Percentiles rank a stretch among this genome's conserved stretches.
Conservation (phyloP, 1,140 invertebrate genomes). For the Aphelenchoides avenae region DNA sequence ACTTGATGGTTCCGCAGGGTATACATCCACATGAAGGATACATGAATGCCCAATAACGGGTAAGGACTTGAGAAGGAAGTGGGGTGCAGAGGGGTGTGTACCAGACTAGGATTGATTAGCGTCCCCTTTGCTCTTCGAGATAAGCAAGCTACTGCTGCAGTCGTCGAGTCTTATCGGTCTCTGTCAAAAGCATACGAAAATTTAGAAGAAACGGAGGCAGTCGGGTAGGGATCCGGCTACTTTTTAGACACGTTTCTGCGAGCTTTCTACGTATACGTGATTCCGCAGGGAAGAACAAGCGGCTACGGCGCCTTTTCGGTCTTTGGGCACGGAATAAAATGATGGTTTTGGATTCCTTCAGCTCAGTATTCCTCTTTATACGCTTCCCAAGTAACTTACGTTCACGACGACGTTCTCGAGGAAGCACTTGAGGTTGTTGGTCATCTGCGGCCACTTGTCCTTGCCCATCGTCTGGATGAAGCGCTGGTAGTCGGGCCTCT, state of each 20-base stretch:
- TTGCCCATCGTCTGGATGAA: constrained; percentile 49
- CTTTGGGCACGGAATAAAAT: neutral
- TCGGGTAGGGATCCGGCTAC: too few relatives aligned
- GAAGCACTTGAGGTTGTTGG: constrained; percentile 43
- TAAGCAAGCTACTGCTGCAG: too few relatives aligned
- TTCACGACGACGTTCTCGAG: constrained; percentile 51
- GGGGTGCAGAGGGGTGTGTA: too few relatives aligned
- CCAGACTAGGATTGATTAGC: too few relatives aligned
- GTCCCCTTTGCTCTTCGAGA: too few relatives aligned
- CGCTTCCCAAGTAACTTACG: constrained; percentile 21
- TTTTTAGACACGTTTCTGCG: neutral
- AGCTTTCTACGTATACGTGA: neutral
- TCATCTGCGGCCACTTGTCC: constrained; percentile 45
- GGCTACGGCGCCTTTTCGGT: neutral
- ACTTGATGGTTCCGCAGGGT: too few relatives aligned
- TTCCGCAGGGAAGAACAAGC: neutral
- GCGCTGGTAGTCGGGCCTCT: constrained; percentile 45
- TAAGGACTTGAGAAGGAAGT: too few relatives aligned
- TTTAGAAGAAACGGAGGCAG: too few relatives aligned
- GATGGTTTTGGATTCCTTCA: constrained; percentile 1
- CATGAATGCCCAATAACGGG: too few relatives aligned
- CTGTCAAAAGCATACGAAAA: too few relatives aligned
- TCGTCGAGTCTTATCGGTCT: too few relatives aligned
- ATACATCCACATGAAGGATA: too few relatives aligned
- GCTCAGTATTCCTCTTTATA: neutral